Percentiles rank a stretch among this genome's conserved stretches.
Evolutionary conservation across 35 echinoderm and acorn worm genomes (phyloP).

Genomic region (Eucidaris tribuloides): DNA sequence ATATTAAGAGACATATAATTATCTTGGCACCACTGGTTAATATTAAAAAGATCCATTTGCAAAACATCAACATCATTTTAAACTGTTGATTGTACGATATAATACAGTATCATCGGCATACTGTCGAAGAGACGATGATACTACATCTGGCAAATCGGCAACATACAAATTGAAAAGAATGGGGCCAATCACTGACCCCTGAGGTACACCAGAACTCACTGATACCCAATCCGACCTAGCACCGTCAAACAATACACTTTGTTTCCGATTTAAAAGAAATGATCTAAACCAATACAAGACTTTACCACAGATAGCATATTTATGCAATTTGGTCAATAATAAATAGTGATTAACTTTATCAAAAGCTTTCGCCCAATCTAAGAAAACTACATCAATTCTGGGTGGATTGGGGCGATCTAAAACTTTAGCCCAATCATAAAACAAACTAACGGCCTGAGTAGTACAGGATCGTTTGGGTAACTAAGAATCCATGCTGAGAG

Average conservation of each 20-base stretch:
- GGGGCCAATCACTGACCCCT: not conserved
- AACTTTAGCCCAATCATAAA: not conserved
- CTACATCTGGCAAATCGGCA: not conserved
- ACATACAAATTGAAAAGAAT: slow-evolving; percentile 3
- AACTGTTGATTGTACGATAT: no score
- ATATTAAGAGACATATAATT: no score
- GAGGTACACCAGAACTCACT: slow-evolving; percentile 14
- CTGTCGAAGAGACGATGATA: no score
- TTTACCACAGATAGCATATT: not conserved
- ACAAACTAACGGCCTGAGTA: not conserved
- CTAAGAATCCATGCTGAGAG: not conserved
- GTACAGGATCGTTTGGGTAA: not conserved
- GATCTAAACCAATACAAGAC: not conserved
- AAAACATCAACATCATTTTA: no score
- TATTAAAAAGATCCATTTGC: no score
- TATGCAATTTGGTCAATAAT: not conserved
- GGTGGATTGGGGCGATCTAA: not conserved
- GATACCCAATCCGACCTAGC: not conserved
- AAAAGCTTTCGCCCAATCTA: slow-evolving; percentile 3
- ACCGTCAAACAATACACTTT: slow-evolving; percentile 16
- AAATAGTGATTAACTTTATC: not conserved
- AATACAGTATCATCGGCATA: no score
- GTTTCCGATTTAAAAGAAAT: slow-evolving; percentile 4
- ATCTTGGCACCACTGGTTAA: no score
- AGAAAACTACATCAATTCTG: slow-evolving; percentile 6